A percentile compares a stretch with the other conserved stretches of the same genome.
These are phyloP conservation scores for Helogale parvula DNA, from an alignment of 2,113 vertebrate species.

Conservation along the genomic window DNA sequence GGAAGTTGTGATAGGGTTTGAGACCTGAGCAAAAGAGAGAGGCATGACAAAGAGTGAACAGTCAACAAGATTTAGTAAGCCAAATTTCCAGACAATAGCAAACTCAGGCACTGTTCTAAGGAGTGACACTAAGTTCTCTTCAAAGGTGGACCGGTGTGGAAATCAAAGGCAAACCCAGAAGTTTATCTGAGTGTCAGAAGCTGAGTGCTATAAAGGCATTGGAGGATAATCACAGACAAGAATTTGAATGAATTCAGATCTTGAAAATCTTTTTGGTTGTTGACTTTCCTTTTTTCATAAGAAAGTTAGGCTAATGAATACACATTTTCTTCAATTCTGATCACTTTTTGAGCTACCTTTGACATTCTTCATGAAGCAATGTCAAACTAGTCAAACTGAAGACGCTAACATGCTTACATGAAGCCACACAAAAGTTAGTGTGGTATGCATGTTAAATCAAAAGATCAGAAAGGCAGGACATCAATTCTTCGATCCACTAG, in stretches of 20 bases:
- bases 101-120: background rate
- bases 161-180: slow-evolving; percentile 27
- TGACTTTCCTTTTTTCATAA: background rate
- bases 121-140: background rate
- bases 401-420: background rate
- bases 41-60: background rate
- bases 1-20: background rate
- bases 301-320: background rate
- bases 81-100: background rate
- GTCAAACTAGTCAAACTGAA: background rate
- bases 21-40: background rate
- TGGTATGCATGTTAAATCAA: background rate
- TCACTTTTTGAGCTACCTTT: background rate
- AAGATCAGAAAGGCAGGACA: background rate
- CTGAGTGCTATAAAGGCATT: background rate
- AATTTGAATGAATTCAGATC: background rate
- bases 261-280: background rate
- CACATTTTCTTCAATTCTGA: background rate
- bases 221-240: background rate
- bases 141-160: background rate
- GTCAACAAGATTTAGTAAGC: background rate
- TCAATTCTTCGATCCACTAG: background rate
- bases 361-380: background rate
- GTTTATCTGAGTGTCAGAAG: background rate
- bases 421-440: background rate